phyloP scores from a whole-genome alignment of 2,888 invertebrate genomes.

The Netelia virgata region DNA sequence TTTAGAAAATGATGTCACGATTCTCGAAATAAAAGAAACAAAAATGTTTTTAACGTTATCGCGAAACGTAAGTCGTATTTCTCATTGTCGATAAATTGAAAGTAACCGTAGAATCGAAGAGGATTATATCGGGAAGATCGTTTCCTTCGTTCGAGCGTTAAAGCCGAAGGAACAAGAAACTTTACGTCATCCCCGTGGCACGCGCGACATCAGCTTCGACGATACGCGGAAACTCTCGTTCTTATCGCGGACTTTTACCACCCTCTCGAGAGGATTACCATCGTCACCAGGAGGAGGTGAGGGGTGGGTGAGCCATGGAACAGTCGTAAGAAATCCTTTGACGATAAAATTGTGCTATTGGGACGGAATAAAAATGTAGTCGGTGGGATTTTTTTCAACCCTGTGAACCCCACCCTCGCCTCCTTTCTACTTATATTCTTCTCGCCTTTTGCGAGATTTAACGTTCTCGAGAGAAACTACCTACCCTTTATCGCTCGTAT shows the following conservation, averaged over 20 bases:
- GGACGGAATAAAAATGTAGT: neutral
- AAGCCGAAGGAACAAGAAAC: too few relatives aligned
- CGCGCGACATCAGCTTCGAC: too few relatives aligned
- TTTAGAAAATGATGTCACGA: too few relatives aligned
- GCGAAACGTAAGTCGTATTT: too few relatives aligned
- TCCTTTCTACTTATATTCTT: neutral
- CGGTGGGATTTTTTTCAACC: neutral
- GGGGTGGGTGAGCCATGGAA: too few relatives aligned
- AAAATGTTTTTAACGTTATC: too few relatives aligned
- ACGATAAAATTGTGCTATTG: too few relatives aligned
- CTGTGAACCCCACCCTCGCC: neutral
- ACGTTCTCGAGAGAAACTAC: neutral
- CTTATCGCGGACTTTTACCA: slow-evolving; percentile 28
- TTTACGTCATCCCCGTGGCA: too few relatives aligned
- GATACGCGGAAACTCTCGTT: slow-evolving; percentile 20
- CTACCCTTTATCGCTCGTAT: slow-evolving; percentile 1
- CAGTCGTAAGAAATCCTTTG: too few relatives aligned
- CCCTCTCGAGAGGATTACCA: slow-evolving; percentile 11
- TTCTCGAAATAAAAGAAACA: too few relatives aligned
- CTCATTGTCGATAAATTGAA: neutral
- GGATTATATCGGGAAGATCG: too few relatives aligned
- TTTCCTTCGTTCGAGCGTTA: too few relatives aligned
- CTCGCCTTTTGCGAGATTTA: neutral
- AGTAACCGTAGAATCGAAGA: slow-evolving; percentile 22
- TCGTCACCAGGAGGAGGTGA: neutral